Percentiles rank a stretch among this genome's conserved stretches.
These are phyloP conservation scores for Petaurus breviceps DNA, from an alignment of 2,113 vertebrate genomes.

Conservation along the genomic window DNA sequence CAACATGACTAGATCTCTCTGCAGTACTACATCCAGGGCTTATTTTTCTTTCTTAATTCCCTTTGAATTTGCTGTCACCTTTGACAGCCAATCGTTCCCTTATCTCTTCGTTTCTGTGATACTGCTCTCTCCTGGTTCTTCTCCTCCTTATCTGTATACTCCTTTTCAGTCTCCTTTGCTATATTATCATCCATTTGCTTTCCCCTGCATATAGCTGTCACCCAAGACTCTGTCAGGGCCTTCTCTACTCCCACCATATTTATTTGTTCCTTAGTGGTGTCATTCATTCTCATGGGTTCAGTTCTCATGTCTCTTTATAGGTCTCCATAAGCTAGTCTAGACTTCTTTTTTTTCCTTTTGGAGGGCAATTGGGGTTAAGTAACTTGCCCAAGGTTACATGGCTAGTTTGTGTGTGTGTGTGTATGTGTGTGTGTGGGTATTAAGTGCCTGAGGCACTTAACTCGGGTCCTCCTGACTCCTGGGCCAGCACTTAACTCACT, in stretches of 20 bases:
- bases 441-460: too few relatives aligned
- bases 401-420: too few relatives aligned
- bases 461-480: too few relatives aligned
- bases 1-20: not conserved
- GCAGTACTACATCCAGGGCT: not conserved
- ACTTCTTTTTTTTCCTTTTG: too few relatives aligned
- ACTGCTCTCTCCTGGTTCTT: not conserved
- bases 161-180: not conserved
- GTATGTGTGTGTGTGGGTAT: too few relatives aligned
- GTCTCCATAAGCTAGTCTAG: too few relatives aligned
- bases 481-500: too few relatives aligned
- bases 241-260: not conserved
- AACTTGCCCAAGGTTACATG: too few relatives aligned
- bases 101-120: not conserved
- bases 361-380: too few relatives aligned
- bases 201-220: not conserved
- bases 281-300: not conserved
- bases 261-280: not conserved
- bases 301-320: not conserved
- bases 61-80: not conserved
- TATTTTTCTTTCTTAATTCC: not conserved
- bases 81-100: not conserved
- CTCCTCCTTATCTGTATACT: not conserved
- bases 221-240: accelerated
- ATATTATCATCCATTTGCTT: not conserved